Base-by-base conservation (phyloP, 2,888 invertebrate species). In the Arge pagana region DNA sequence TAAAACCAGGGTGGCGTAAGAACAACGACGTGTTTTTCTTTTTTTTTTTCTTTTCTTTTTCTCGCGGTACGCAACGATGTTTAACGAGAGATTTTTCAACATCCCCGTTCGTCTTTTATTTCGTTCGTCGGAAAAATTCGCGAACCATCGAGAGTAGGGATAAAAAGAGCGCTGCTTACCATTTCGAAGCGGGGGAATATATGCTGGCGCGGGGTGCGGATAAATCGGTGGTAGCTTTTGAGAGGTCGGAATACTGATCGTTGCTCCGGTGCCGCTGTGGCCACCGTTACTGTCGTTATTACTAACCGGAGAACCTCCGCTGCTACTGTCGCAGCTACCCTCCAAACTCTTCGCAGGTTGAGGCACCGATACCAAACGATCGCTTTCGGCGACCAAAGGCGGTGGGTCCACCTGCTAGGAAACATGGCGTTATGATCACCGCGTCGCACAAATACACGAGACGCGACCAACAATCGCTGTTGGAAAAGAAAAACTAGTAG, bases 321-420 rank as follows among this genome's bases (percentile, higher is more conserved):
- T 84, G 40, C 84, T 84, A 35, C 85, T 83, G 66, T 83, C 83
- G 67, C 81, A 82, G 64, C 77, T 79, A 54, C 77, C 78, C 58
- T 79, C 79, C 10, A 63, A 45, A 35, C 63, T 67, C 13, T 59
- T 56, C 3, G 58, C 61, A n/a, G 63, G 59, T 21, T 64, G 63
- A 7, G 62, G 51, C 16, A 64, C 57, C 33, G 65, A 55, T 3
- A 58, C 49, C 41, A 63, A 39, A 36, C 52, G 57, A 13, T 62
- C 60, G 15, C 45, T 50, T 39, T 64, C 63, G n/a, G 58, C 50
- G 26, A 49, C 58, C 28, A 61, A 54, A 21, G 65, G 55, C 21
- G 42, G 53, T 23, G 64, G 64, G 50, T 66, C 66, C 58, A 64
- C 63, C 66, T 66, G 66, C 57, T 64, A 58, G 57, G 57, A 54